Evolutionary conservation across 2,888 invertebrate species (phyloP), one percentile per base, ranked within the genome.

Genomic region (Oligia strigilis): DNA sequence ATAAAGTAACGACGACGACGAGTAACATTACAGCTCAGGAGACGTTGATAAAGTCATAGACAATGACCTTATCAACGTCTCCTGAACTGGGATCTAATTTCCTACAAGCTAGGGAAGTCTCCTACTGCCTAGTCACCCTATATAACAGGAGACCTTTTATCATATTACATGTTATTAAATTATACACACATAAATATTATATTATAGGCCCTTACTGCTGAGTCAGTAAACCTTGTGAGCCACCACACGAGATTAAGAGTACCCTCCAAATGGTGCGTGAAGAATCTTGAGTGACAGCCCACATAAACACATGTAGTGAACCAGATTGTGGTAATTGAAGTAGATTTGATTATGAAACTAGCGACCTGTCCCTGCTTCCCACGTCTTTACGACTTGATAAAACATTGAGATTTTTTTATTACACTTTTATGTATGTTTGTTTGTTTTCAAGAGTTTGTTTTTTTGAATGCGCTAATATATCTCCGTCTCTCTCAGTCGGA

Each of bases 171-270:
- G 66, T 72, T 83, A 81, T 82, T 84, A 86, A 80, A 78, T 83
- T 84, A 86, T 80, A 80, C 72, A 77, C 67, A 40, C 76, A 79
- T 88, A 80, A 88, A 88, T 84, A 86, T 83, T 84, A 72, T 80
- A 89, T 78, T 86, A 74, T 76, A 80, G 66, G 79, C n/a, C 49
- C 55, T 36, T 65, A 64, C 62, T 23, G 79, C 13, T 62, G 14
- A 70, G 83, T 87, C 83, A 85, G 81, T 88, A 88, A 89, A 82
- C 81, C 66, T 65, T 67, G 60, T 36, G 62, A 14, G 72, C 76
- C 89, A 88, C 83, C 89, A 80, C 65, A 67, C 69, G 64, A 82
- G 87, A 89, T 89, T 88, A 87, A 73, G 58, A 82, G 71, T 70
- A 73, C 75, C 77, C 77, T 64, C 60, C 55, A 89, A 89, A 88